Evolutionary conservation across 1,140 invertebrate species (phyloP), one percentile per base, ranked within the genome.

Genomic region (Polypedilum vanderplanki): DNA sequence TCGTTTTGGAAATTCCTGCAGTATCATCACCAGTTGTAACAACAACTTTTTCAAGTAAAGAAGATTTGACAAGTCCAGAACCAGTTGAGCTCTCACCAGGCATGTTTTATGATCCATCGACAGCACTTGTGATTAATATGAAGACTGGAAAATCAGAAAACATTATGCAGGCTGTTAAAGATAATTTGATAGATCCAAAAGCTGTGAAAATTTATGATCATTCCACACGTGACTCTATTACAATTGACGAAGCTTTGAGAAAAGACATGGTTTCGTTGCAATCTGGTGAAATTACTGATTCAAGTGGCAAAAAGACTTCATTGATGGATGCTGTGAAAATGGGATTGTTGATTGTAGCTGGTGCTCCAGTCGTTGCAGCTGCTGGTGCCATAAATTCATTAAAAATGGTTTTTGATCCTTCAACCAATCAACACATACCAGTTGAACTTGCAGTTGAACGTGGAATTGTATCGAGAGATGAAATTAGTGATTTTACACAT

Each of bases 191-290:
- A 64, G 84, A 90, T 65, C 80, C 87, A 3, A 86, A 86, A 79
- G 86, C 88, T n/a, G 88, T 96, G 1, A 87, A 88, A 80, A 87
- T 97, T 4, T 86, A 88, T 75, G 92, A 96, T 84, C 92, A 93
- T 12, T 79, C 84, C 70, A 89, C 89, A 1, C 90, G 89, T 1
- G 85, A 88, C 79, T 83, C 88, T 76, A 87, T 96, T 74, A 87
- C 88, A 40, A 84, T 96, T 40, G 86, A 88, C 40, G 90, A 95
- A 80, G 95, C 94, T 1, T 85, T 95, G 41, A 82, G 87, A 40
- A 88, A 87, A 76, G 90, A 90, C 74, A 89, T 95, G 74, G 84
- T 96, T 22, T 87, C 95, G 83, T 85, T 88, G 77, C 85, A 88
- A 74, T 91, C 90, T 0, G 90, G 89, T 18, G 86, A 89, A 74